Evolutionary conservation across 2,113 vertebrate genomes (phyloP).

Genomic region (Silurus asotus): DNA sequence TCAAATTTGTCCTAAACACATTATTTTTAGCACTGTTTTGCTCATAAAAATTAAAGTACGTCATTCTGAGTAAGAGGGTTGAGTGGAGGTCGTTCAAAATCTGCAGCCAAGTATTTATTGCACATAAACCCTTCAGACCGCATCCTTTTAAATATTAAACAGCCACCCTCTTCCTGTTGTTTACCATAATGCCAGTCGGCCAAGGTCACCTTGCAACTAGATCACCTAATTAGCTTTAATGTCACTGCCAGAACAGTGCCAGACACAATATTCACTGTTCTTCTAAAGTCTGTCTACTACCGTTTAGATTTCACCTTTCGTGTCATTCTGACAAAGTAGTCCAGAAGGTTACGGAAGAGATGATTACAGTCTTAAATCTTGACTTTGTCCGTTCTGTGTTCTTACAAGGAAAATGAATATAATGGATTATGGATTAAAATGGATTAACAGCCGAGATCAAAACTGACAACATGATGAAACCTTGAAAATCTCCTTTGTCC

Average conservation of each 20-base stretch:
- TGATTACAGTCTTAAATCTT: neutral
- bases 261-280: conserved; percentile 1
- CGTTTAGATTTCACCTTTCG: neutral
- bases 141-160: conserved; percentile 37
- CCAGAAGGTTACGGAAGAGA: neutral
- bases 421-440: conserved; percentile 26
- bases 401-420: neutral
- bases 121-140: conserved; percentile 19
- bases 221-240: conserved; percentile 19
- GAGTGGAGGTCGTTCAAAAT: conserved; percentile 3
- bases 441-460: conserved; percentile 15
- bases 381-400: neutral
- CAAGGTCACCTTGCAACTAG: conserved; percentile 12
- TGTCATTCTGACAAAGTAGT: neutral
- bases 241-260: neutral
- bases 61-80: neutral
- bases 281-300: neutral
- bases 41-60: neutral
- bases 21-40: too few relatives aligned
- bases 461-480: conserved; percentile 4
- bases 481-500: neutral
- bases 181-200: conserved; percentile 11
- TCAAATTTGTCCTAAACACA: neutral
- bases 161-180: conserved; percentile 11
- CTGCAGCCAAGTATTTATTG: neutral